Percentiles rank a stretch among this genome's conserved stretches.
Conservation (phyloP, 2,888 invertebrate genomes). For the Parnassius apollo region DNA sequence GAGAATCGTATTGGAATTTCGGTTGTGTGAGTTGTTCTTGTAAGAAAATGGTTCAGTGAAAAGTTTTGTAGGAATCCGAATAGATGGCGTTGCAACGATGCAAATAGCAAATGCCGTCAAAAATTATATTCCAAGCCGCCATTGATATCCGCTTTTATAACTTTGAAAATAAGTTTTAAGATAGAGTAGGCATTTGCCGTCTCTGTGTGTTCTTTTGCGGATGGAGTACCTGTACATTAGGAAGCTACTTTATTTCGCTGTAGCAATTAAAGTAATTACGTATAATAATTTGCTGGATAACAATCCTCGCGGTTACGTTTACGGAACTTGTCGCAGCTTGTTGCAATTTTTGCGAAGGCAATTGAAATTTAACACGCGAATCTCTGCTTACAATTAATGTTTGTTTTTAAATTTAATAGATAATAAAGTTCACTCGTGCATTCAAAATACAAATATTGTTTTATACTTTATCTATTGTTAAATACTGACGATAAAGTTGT, state of each 20-base stretch:
- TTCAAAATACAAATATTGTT: too few species aligned
- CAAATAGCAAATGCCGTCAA: conserved; percentile 52
- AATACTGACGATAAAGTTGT: too few species aligned
- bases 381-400: background rate
- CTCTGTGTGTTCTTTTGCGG: conserved; percentile 28
- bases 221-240: conserved; percentile 30
- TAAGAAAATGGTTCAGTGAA: conserved; percentile 78
- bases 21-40: conserved; percentile 64
- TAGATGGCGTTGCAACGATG: conserved; percentile 74
- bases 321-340: conserved; percentile 14
- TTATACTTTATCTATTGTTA: too few species aligned
- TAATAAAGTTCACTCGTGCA: too few species aligned
- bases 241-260: conserved; percentile 35
- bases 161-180: conserved; percentile 33
- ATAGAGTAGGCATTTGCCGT: conserved; percentile 28
- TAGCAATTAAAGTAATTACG: conserved; percentile 32
- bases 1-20: conserved; percentile 45
- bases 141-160: conserved; percentile 36
- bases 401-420: conserved; percentile 6
- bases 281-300: conserved; percentile 31
- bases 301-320: conserved; percentile 21
- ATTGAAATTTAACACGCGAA: conserved; percentile 16
- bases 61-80: conserved; percentile 73
- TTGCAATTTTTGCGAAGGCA: conserved; percentile 9
- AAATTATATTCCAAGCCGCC: conserved; percentile 50